These are phyloP conservation scores for Amblyornis subalaris DNA, from an alignment of 2,113 vertebrate genomes.

Conservation along the genomic window DNA sequence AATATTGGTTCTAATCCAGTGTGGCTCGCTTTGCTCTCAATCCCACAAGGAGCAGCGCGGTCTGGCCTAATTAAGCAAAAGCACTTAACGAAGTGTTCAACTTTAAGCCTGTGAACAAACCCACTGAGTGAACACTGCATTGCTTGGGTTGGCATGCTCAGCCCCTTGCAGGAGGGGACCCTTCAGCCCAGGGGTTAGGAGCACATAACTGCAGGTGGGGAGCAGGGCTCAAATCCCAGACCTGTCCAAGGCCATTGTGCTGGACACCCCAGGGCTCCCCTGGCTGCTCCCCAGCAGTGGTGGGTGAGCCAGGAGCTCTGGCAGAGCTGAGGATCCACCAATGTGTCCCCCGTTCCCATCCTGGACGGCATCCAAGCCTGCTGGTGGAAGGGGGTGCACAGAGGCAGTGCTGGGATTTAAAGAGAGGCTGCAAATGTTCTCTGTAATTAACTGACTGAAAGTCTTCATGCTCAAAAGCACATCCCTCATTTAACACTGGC, in stretches of 20 bases:
- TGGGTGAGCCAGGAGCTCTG: background rate
- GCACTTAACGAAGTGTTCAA: background rate
- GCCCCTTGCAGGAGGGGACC: background rate
- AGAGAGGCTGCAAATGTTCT: background rate
- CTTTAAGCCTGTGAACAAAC: background rate
- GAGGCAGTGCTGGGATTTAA: background rate
- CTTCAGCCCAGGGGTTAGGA: background rate
- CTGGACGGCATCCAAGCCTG: background rate
- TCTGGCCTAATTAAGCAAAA: constrained; percentile 56
- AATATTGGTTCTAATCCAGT: constrained; percentile 2
- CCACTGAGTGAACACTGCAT: background rate
- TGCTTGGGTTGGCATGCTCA: background rate
- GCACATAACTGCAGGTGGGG: background rate
- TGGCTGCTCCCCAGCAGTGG: background rate
- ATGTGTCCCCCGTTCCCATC: rapidly evolving
- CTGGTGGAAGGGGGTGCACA: background rate
- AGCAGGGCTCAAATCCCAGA: background rate
- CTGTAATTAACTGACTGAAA: background rate
- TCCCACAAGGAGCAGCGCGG: background rate
- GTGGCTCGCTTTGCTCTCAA: background rate
- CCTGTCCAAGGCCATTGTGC: rapidly evolving
- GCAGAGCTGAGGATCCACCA: background rate
- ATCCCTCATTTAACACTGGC: background rate
- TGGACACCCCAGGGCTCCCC: background rate
- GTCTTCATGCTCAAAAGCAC: background rate